phyloP scores from a whole-genome alignment of 2,113 vertebrate genomes.

The Alligator mississippiensis region DNA sequence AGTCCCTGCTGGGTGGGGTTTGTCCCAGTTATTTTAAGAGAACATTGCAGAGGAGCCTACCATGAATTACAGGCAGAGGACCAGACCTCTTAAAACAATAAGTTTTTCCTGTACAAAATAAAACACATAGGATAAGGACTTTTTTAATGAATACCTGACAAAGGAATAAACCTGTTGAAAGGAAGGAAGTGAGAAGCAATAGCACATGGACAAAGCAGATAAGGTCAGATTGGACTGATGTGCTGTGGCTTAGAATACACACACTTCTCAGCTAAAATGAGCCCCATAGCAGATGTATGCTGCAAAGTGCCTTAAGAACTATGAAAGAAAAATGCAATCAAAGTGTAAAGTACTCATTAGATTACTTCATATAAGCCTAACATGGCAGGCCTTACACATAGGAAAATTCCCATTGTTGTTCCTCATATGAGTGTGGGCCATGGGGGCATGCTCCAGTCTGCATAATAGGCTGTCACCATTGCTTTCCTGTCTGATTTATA shows the following conservation, averaged over 20 bases:
- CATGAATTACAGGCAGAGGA: neutral
- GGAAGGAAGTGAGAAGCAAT: neutral
- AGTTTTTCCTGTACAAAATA: neutral
- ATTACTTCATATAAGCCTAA: neutral
- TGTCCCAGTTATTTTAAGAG: neutral
- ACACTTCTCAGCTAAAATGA: neutral
- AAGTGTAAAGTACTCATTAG: neutral
- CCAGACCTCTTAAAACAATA: neutral
- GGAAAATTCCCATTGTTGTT: neutral
- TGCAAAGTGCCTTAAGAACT: neutral
- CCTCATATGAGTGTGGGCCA: neutral
- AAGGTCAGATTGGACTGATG: neutral
- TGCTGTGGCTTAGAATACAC: rapidly evolving
- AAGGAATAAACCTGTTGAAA: neutral
- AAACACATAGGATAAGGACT: rapidly evolving
- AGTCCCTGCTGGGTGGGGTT: neutral
- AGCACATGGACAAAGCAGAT: neutral
- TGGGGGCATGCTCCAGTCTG: neutral
- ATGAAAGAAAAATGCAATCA: neutral
- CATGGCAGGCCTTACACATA: neutral
- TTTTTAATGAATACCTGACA: neutral
- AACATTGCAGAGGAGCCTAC: neutral
- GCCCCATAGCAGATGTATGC: neutral
- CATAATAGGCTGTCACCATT: neutral
- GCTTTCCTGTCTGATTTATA: neutral